These are phyloP conservation scores for Diprion similis DNA, from an alignment of 1,140 invertebrate species.

Conservation along the genomic window DNA sequence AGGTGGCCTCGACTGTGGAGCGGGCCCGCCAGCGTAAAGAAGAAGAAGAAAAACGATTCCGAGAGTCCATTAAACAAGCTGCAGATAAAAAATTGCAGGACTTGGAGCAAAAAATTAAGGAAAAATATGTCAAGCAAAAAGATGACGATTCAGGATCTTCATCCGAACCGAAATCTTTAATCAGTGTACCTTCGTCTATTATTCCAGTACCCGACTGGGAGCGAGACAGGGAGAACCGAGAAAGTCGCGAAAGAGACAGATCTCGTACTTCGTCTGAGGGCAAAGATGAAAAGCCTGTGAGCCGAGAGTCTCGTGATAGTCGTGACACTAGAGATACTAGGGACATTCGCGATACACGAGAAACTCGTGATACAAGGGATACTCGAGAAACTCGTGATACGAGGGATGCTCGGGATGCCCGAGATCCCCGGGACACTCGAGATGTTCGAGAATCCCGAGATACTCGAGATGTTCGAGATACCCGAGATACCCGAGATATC, in stretches of 20 bases:
- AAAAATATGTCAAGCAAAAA: constrained; percentile 60
- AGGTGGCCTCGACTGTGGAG: constrained; percentile 74
- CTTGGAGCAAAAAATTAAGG: constrained; percentile 68
- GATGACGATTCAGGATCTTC: constrained; percentile 51
- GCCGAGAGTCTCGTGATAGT: constrained; percentile 37
- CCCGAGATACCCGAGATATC: constrained; percentile 34
- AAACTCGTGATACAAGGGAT: constrained; percentile 37
- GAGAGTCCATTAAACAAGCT: constrained; percentile 64
- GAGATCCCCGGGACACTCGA: constrained; percentile 28
- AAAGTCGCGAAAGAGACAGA: constrained; percentile 47
- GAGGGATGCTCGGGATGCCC: constrained; percentile 27
- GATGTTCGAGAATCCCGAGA: constrained; percentile 37
- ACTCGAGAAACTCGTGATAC: constrained; percentile 33
- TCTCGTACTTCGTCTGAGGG: constrained; percentile 64
- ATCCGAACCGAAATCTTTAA: constrained; percentile 48
- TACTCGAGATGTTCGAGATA: constrained; percentile 30
- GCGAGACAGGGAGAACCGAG: constrained; percentile 61
- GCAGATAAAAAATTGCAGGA: constrained; percentile 70
- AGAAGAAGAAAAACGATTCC: constrained; percentile 81
- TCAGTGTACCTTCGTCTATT: constrained; percentile 55
- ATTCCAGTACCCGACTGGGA: constrained; percentile 66
- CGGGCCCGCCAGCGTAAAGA: constrained; percentile 79
- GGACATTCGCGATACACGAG: constrained; percentile 26
- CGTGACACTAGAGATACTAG: constrained; percentile 29
- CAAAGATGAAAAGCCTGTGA: constrained; percentile 52